Evolutionary conservation across 2,888 invertebrate genomes (phyloP), one percentile per base, ranked within the genome.

Genomic region (Hedychridium roseum): DNA sequence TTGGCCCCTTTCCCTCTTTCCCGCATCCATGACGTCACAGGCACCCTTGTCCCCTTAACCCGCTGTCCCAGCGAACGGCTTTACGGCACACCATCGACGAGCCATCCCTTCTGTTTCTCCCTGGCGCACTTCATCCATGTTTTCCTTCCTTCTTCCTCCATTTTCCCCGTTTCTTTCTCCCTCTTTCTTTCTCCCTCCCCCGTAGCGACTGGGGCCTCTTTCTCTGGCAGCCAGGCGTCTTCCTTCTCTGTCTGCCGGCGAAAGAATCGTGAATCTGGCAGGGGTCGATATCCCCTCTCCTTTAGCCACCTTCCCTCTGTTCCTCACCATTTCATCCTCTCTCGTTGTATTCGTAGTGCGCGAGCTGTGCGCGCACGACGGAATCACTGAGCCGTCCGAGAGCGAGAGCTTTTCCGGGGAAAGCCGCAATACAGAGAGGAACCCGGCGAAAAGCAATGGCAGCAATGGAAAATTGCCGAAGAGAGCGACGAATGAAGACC

Each of bases 241-340:
- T 16, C 9, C 31, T 7, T 26, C 23, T 5, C 23, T 5, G 5
- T 5, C 23, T 5, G 5, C 5, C 31, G 39, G 48, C 51, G 63
- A 73, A 70, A 73, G 71, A 71, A 72, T 66, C 58, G 64, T 60
- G 66, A 67, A 65, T 68, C 69, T 70, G 64, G 62, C 57, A 57
- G 60, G 60, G 73, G 73, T 73, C 74, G 73, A 73, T 73, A 74
- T 63, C 68, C 67, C 66, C 65, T 60, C 61, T 64, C 59, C 41
- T 38, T n/a, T n/a, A n/a, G n/a, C 45, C 43, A 26, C 49, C 36
- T 43, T 26, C 14, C 41, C 31, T 31, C 27, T 30, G 17, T 30
- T 7, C 18, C 18, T 18, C n/a, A n/a, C n/a, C n/a, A n/a, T n/a
- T 23, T 9, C 7, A 15, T 23, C 3, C 4, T 6, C 28, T n/a